Base-by-base conservation (phyloP, 2,888 invertebrate genomes). In the Amblyjoppa proteus region DNA sequence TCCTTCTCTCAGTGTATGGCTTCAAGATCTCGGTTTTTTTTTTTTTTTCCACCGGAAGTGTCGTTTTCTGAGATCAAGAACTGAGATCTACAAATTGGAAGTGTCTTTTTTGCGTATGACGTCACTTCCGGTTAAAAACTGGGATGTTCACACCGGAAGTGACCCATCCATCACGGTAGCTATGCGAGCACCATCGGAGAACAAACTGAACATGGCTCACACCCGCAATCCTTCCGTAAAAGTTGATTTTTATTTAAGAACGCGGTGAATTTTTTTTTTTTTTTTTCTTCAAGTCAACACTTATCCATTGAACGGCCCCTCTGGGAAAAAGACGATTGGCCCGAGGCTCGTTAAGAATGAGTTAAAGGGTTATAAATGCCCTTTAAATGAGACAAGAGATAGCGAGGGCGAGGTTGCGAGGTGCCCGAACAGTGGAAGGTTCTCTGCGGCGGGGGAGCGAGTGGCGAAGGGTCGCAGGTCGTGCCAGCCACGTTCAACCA, bases 401-500 rank as follows among this genome's bases (percentile, higher is more conserved):
- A 77, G 80, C 66, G 68, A 68, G 80, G 71, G 64, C 79, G 76
- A 80, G 85, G 73, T 77, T 80, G 68, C 73, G 69, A 64, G 53
- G 80, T 71, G 70, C 45, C 38, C 61, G 38, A 73, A 58, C 68
- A 64, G 64, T 13, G 34, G 78, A 78, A 73, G 81, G 80, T 81
- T 85, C 75, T 77, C 66, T 38, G 73, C 31, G 74, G 69, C 68
- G 45, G 45, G 45, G 61, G 71, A 80, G 45, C 68, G 70, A 73
- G 77, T 80, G 76, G 76, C 61, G 66, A 83, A 80, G 83, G 84
- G 71, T 84, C 80, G 66, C 75, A 83, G 75, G 80, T 83, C 82
- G 83, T 80, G 68, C 73, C 76, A 85, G 81, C 81, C 83, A 88
- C 83, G 85, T 86, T 87, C 83, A 78, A 71, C 80, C 83, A 85